Percentiles rank a stretch among this genome's conserved stretches.
Conservation (phyloP, 1,140 invertebrate species). For the Procambarus virginalis region DNA sequence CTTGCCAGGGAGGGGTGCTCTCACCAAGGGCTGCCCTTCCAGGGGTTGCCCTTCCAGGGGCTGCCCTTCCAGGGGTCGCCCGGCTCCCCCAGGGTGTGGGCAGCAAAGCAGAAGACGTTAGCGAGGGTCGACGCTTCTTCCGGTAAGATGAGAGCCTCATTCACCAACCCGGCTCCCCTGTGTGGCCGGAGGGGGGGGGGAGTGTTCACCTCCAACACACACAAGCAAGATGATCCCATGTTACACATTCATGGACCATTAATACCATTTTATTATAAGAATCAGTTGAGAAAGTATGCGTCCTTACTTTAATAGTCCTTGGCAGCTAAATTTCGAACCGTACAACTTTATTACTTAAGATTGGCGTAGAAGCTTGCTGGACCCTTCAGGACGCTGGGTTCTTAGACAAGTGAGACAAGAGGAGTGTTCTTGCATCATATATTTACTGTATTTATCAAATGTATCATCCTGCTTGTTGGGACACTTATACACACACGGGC, state of each 20-base stretch:
- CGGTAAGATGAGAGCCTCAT: background rate
- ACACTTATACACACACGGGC: too few species aligned
- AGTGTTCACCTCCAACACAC: background rate
- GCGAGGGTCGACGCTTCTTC: background rate
- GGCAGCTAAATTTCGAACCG: too few species aligned
- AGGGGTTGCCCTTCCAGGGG: background rate
- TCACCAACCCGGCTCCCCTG: background rate
- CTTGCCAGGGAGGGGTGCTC: background rate
- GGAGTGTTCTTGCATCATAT: too few species aligned
- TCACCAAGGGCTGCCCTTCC: background rate
- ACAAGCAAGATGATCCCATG: background rate
- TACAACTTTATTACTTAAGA: too few species aligned
- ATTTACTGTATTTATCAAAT: too few species aligned
- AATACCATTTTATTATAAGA: background rate
- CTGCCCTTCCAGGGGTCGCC: background rate
- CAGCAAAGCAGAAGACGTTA: conserved; percentile 1
- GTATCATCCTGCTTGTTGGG: too few species aligned
- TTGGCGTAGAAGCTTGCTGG: too few species aligned
- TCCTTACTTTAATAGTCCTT: too few species aligned
- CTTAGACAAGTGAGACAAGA: too few species aligned
- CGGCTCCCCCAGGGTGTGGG: background rate
- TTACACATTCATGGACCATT: background rate
- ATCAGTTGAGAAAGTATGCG: background rate
- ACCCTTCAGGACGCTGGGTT: too few species aligned
- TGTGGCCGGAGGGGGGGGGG: background rate